phyloP scores from a whole-genome alignment of 1,140 invertebrate genomes.

The Drosophila ambigua region DNA sequence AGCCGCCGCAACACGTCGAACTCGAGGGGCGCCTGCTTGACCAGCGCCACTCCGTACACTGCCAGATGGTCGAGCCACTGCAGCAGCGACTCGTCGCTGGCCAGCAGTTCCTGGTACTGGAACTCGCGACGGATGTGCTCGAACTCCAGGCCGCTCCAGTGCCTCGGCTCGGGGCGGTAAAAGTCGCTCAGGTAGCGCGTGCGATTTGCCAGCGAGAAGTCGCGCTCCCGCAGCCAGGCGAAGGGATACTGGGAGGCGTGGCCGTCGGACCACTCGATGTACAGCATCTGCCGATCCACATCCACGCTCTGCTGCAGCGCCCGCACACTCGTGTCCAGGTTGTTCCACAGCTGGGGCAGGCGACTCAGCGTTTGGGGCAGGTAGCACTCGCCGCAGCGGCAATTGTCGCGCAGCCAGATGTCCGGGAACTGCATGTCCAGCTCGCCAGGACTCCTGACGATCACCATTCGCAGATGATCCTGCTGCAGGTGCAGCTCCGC shows the following conservation, averaged over 20 bases:
- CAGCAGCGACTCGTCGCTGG: constrained; percentile 84
- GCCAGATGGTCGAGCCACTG: constrained; percentile 86
- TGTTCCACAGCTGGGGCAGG: constrained; percentile 74
- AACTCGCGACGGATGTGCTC: constrained; percentile 84
- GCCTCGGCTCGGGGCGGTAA: constrained; percentile 85
- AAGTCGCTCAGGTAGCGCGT: constrained; percentile 84
- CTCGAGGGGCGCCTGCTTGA: constrained; percentile 85
- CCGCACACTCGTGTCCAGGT: constrained; percentile 57
- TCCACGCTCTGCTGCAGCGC: constrained; percentile 51
- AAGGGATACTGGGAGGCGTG: constrained; percentile 84
- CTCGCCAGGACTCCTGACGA: constrained; percentile 18
- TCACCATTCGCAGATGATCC: constrained; percentile 28
- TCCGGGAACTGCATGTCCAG: constrained; percentile 85
- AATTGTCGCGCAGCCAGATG: constrained; percentile 89
- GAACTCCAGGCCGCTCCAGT: constrained; percentile 86
- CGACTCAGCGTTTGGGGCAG: constrained; percentile 86
- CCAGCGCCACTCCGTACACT: constrained; percentile 86
- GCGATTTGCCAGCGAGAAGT: constrained; percentile 85
- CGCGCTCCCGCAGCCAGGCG: constrained; percentile 86
- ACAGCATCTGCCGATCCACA: constrained; percentile 25
- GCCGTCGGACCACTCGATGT: constrained; percentile 86
- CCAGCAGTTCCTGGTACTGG: constrained; percentile 85
- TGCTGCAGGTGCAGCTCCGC: constrained; percentile 12
- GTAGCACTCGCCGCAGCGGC: constrained; percentile 87
- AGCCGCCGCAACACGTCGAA: constrained; percentile 85